Percentiles rank a stretch among this genome's conserved stretches.
phyloP scores from a whole-genome alignment of 1,140 invertebrate genomes.

The Drosophila micromelanica region DNA sequence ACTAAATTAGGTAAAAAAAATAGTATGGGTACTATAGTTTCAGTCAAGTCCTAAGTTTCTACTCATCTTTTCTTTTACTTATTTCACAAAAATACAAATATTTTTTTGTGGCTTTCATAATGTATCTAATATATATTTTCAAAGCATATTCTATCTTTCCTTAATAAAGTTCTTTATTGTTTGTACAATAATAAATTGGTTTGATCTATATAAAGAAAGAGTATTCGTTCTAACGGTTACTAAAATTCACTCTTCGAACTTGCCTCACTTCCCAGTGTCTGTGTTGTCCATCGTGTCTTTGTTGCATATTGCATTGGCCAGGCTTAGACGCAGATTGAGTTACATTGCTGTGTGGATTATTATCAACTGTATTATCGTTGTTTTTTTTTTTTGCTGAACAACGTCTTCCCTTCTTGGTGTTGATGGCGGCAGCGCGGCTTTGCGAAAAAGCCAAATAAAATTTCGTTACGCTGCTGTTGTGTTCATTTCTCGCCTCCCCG shows the following conservation, averaged over 20 bases:
- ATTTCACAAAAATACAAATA: no score
- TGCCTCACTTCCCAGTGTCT: slow-evolving; percentile 18
- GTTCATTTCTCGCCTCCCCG: slow-evolving; percentile 34
- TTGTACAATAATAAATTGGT: background rate
- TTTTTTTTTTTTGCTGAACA: slow-evolving; percentile 12
- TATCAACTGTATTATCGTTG: slow-evolving; percentile 77
- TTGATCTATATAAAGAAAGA: background rate
- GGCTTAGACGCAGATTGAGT: slow-evolving; percentile 79
- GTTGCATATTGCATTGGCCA: slow-evolving; percentile 64
- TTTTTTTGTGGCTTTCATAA: no score
- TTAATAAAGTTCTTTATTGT: no score
- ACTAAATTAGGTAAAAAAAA: no score
- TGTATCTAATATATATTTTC: no score
- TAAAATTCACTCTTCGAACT: background rate
- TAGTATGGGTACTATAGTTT: no score
- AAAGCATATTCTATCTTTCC: no score
- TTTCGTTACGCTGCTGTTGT: slow-evolving; percentile 74
- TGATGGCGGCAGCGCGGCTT: slow-evolving; percentile 38
- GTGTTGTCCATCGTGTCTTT: slow-evolving; percentile 47
- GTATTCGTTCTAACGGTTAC: slow-evolving; percentile 9
- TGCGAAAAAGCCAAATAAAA: slow-evolving; percentile 74
- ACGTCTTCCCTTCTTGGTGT: slow-evolving; percentile 33
- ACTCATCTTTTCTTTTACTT: no score
- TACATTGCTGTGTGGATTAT: slow-evolving; percentile 81
- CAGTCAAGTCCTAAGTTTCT: no score